Evolutionary conservation across 2,797 vertebrate species (phyloP), one percentile per base, ranked within the genome.

Genomic region (Poeciliopsis gracilis): DNA sequence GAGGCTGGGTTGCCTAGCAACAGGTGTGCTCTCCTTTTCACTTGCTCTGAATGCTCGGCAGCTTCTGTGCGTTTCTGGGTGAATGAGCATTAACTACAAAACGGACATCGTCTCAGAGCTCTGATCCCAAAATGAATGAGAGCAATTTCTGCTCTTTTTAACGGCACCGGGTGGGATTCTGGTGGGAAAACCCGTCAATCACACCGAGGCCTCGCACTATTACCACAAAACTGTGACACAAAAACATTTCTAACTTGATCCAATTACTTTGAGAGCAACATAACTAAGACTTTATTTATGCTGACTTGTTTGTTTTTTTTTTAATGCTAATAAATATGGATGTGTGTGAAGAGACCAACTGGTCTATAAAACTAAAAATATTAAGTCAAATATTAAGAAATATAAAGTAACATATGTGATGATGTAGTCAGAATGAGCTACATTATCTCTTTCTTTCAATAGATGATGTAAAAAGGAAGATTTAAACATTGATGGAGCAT

Each of bases 1-100:
- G 87, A 93, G 92, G 89, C 81, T 84, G 76, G 66, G 95, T 95
- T 96, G 94, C 95, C 87, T 95, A 95, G 94, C 93, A 95, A 96
- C 95, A 95, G 88, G 93, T 94, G 86, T 69, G 23, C 85, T 88
- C 86, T 92, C 85, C 87, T 91, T 93, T 94, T 91, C 85, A 88
- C 85, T 88, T 73, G 87, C 87, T 92, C 86, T 86, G 85, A 92
- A 90, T 78, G 76, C 89, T 86, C 73, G 81, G 80, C 84, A 67
- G 81, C 84, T 85, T 85, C 33, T 82, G 74, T 73, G 83, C 72
- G 75, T 85, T 51, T 75, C 74, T 78, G 78, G 36, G 74, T 83
- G 75, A 72, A 55, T 70, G 69, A 46, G 76, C 41, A 74, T 79
- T 81, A 84, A 90, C 85, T 84, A 77, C 73, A 85, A 81, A 77